Conservation (phyloP, 1,140 invertebrate genomes). For the Papilio glaucus region DNA sequence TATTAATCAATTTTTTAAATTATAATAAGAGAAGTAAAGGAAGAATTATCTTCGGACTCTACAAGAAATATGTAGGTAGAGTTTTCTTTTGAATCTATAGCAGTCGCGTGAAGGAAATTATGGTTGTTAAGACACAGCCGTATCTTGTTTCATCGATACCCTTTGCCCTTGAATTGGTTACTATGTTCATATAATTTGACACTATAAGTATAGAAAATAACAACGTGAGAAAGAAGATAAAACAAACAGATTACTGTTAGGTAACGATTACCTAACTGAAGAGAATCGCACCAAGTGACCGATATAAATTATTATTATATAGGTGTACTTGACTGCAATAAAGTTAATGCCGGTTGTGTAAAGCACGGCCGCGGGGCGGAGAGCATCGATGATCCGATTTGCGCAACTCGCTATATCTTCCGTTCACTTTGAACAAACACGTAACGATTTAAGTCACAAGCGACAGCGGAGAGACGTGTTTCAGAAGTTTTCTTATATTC, state of each 20-base stretch:
- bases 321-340: conserved; percentile 21
- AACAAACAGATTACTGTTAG: conserved; percentile 15
- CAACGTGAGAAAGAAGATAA: conserved; percentile 21
- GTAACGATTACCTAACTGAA: conserved; percentile 1
- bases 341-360: conserved; percentile 31
- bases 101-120: too few species aligned
- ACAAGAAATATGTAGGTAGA: too few species aligned
- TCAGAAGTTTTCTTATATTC: not conserved
- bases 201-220: not conserved
- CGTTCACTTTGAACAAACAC: conserved; percentile 66
- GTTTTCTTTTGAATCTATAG: too few species aligned
- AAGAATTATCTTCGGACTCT: too few species aligned
- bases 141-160: too few species aligned
- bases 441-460: conserved; percentile 41
- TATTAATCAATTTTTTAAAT: too few species aligned
- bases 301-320: conserved; percentile 27
- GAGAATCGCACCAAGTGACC: conserved; percentile 3
- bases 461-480: conserved; percentile 19
- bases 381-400: conserved; percentile 52
- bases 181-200: not conserved
- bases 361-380: conserved; percentile 51
- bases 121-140: too few species aligned
- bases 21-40: too few species aligned
- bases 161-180: not conserved
- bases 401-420: conserved; percentile 59